These are phyloP conservation scores for Centrocercus urophasianus DNA, from an alignment of 2,113 vertebrate genomes.

Conservation along the genomic window DNA sequence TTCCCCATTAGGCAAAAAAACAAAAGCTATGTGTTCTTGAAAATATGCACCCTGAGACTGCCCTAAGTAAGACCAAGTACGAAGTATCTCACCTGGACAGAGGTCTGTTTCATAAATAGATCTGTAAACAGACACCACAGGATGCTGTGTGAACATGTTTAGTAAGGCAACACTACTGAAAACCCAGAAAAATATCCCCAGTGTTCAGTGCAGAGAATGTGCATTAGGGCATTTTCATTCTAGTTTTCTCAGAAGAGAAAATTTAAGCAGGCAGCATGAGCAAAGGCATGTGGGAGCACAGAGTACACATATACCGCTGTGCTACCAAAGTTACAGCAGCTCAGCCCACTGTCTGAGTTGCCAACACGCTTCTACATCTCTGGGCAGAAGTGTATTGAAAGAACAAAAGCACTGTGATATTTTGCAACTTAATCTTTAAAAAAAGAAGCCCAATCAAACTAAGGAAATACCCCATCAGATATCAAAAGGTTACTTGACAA, in stretches of 20 bases:
- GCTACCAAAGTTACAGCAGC: not conserved
- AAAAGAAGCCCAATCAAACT: not conserved
- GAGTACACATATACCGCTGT: rapidly evolving
- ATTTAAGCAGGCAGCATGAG: not conserved
- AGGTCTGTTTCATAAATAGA: not conserved
- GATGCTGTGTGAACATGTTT: not conserved
- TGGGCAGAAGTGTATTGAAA: not conserved
- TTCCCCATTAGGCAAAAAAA: not conserved
- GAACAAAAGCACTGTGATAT: not conserved
- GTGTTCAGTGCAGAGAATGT: not conserved
- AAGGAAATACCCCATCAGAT: slow-evolving; percentile 33
- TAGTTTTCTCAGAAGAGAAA: not conserved
- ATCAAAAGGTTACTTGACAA: slow-evolving; percentile 70
- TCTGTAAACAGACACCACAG: not conserved
- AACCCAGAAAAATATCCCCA: not conserved
- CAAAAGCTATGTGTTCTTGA: not conserved
- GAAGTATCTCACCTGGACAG: not conserved
- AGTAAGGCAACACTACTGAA: not conserved
- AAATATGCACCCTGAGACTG: not conserved
- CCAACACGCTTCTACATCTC: not conserved
- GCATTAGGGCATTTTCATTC: not conserved
- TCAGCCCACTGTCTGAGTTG: not conserved
- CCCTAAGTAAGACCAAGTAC: not conserved
- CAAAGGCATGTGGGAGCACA: rapidly evolving
- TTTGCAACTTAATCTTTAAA: not conserved